Base-by-base conservation (phyloP, 1,140 invertebrate genomes). In the Cotesia vestalis region DNA sequence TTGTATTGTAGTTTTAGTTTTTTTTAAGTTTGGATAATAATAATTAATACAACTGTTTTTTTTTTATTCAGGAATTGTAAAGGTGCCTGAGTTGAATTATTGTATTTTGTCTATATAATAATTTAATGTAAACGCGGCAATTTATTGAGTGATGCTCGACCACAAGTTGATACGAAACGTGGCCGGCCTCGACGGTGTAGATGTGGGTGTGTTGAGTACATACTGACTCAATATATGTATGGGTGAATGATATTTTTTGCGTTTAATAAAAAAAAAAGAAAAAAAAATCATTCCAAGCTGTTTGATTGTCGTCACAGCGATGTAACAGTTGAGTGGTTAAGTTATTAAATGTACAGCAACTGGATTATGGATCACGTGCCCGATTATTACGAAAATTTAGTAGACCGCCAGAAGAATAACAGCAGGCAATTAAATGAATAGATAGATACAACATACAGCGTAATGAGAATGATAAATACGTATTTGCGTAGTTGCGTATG, bases 111-210 rank as follows among this genome's bases (percentile, higher is more conserved):
- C 27, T 27, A 27, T 9, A 60, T 35, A 60, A 60, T 60, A 11
- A 36, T 34, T 6, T 11, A 61, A 35, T 61, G 59, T 57, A 66
- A 66, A 27, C 64, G 34, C 64, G 64, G 36, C 12, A 38, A 51
- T 51, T 51, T 27, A 20, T 66, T 27, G 27, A 63, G 34, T 63
- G n/a, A 36, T 63, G 34, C 38, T 51, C 17, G 51, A 40, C 36
- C 40, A 20, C 36, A 59, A 69, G 38, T 69, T 59, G 36, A 69
- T 69, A 67, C 36, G 35, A 62, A 62, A 62, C 60, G 60, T 62
- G 60, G 60, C 36, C 60, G 60, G 60, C 36, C 60, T 40, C 60
- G 35, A 36, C 57, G 1, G 3, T 59, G 57, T 55, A 5, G 12
- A n/a, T 55, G 17, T 55, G 57, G 17, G 57, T 59, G 57, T 59